Evolutionary conservation across 2,113 vertebrate genomes (phyloP).

Genomic region (Nerophis ophidion): DNA sequence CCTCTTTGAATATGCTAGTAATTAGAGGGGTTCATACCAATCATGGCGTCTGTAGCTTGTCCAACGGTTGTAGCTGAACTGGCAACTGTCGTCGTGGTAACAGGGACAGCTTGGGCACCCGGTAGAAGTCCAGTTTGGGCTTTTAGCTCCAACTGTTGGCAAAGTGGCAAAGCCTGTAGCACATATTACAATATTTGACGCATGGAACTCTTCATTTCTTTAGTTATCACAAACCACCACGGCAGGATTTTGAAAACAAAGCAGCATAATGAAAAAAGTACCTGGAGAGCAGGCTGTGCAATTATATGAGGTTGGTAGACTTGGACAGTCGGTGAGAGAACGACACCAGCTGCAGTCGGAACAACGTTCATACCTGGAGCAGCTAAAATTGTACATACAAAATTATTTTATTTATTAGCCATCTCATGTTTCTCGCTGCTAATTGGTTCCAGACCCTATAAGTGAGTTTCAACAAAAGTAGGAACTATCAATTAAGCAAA

Average conservation of each 20-base stretch:
- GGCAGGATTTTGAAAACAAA: no score
- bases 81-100: constrained; percentile 26
- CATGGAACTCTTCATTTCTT: neutral
- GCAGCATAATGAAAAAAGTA: constrained; percentile 37
- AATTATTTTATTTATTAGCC: neutral
- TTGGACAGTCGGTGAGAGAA: constrained; percentile 87
- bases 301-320: constrained; percentile 84
- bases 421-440: no score
- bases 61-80: constrained; percentile 33
- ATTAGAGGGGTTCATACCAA: constrained; percentile 28
- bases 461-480: no score
- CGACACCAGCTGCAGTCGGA: constrained; percentile 82
- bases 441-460: no score
- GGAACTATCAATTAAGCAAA: no score
- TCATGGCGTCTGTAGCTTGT: constrained; percentile 17
- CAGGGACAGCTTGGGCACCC: constrained; percentile 26
- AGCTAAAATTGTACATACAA: constrained; percentile 43
- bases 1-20: neutral
- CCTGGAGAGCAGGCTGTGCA: constrained; percentile 79
- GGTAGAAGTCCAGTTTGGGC: constrained; percentile 32
- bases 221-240: neutral
- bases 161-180: constrained; percentile 48
- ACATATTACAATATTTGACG: neutral
- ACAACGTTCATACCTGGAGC: constrained; percentile 69
- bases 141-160: constrained; percentile 50